Conservation (phyloP, 2,113 vertebrate species). For the Callopanchax toddi region DNA sequence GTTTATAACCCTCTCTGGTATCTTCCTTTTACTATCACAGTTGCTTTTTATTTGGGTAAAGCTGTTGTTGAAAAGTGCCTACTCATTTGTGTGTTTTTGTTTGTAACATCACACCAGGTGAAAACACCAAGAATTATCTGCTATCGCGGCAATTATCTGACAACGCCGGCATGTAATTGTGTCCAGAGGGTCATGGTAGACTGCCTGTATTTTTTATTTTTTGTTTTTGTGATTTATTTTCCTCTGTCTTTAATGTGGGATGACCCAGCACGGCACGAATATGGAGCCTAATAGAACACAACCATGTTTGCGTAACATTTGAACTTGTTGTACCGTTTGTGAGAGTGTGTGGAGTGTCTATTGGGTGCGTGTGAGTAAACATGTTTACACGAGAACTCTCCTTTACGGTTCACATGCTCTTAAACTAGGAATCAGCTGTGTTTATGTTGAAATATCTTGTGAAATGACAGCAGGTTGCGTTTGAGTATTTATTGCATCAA, state of each 20-base stretch:
- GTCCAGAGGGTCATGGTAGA: conserved; percentile 66
- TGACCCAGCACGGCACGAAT: conserved; percentile 55
- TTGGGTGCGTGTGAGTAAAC: background rate
- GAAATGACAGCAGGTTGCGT: background rate
- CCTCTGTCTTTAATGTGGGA: conserved; percentile 57
- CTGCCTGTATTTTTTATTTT: conserved; percentile 27
- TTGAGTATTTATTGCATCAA: background rate
- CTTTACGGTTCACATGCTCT: conserved; percentile 23
- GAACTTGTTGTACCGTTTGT: conserved; percentile 47
- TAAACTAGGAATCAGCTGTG: conserved; percentile 49
- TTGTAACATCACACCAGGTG: conserved; percentile 4
- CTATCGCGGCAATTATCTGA: conserved; percentile 61
- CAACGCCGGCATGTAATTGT: conserved; percentile 58
- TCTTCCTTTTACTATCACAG: conserved; percentile 1
- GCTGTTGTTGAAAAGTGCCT: too few species aligned
- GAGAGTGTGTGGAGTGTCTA: conserved; percentile 1
- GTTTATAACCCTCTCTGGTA: too few species aligned
- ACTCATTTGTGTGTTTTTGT: background rate
- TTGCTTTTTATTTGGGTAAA: background rate
- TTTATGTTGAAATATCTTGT: background rate
- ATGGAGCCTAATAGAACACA: conserved; percentile 57
- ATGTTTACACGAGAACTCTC: background rate
- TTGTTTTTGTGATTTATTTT: conserved; percentile 59
- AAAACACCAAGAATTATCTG: conserved; percentile 34
- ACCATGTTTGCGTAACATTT: conserved; percentile 65